Percentiles rank a stretch among this genome's conserved stretches.
phyloP scores from a whole-genome alignment of 2,113 vertebrate genomes.

The Lepidothrix coronata region DNA sequence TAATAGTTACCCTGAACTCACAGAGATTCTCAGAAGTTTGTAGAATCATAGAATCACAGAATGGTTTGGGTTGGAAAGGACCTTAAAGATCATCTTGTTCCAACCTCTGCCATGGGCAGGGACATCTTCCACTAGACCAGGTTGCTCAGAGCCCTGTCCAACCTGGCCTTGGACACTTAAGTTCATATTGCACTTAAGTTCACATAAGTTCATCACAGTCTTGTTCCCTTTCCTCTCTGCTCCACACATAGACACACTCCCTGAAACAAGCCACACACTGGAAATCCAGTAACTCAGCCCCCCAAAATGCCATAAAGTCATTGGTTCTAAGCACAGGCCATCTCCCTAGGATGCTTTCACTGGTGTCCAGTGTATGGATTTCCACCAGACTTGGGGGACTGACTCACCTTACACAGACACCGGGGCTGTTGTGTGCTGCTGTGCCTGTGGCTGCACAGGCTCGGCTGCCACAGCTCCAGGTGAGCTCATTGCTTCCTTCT shows the following conservation, averaged over 20 bases:
- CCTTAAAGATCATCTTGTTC: neutral
- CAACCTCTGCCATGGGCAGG: neutral
- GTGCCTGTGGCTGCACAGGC: neutral
- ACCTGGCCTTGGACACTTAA: neutral
- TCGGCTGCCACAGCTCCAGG: neutral
- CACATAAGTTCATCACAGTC: neutral
- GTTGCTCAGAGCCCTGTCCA: neutral
- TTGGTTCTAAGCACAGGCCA: neutral
- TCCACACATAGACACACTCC: neutral
- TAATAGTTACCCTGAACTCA: neutral
- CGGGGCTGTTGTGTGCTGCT: fast-evolving
- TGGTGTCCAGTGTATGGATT: neutral
- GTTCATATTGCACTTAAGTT: neutral
- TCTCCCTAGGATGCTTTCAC: neutral
- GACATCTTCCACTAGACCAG: neutral
- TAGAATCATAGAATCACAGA: neutral
- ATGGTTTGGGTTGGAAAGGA: neutral
- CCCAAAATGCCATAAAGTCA: fast-evolving
- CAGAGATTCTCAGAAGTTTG: neutral
- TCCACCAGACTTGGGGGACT: fast-evolving
- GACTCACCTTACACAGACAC: neutral
- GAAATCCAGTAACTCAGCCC: neutral
- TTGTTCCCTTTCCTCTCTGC: neutral
- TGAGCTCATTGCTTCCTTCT: neutral
- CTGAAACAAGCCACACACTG: neutral